Conservation (phyloP, 2,888 invertebrate genomes). For the Elgonia sp. region DNA sequence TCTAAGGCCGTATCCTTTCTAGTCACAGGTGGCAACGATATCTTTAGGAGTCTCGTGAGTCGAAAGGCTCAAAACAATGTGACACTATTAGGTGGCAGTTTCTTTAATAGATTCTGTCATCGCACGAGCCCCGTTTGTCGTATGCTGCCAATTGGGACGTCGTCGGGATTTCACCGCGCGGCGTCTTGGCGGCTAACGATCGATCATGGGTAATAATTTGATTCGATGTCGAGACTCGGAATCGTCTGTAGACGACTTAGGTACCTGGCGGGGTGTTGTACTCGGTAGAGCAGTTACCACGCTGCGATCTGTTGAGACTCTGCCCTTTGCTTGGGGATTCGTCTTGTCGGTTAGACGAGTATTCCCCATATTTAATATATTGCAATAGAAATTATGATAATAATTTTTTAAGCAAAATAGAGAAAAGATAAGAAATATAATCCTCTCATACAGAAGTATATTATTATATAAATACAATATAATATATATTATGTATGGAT, state of each 20-base stretch:
- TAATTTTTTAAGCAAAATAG: too few species aligned
- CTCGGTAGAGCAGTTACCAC: conserved; percentile 89
- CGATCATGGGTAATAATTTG: conserved; percentile 87
- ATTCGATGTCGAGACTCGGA: conserved; percentile 88
- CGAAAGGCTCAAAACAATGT: conserved; percentile 86
- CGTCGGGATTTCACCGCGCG: conserved; percentile 82
- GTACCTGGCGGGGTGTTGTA: conserved; percentile 89
- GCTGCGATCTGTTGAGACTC: conserved; percentile 90
- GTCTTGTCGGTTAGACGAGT: conserved; percentile 82
- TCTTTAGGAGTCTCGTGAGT: conserved; percentile 86
- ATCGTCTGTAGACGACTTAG: conserved; percentile 87
- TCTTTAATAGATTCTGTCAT: conserved; percentile 42
- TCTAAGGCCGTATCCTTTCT: conserved; percentile 90
- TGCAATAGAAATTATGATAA: too few species aligned
- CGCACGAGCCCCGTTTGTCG: conserved; percentile 82
- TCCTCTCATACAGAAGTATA: too few species aligned
- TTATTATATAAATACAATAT: too few species aligned
- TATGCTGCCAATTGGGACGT: conserved; percentile 78
- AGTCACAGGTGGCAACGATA: conserved; percentile 88
- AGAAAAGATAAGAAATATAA: too few species aligned
- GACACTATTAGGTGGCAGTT: conserved; percentile 59
- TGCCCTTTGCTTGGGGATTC: conserved; percentile 85
- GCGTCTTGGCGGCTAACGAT: conserved; percentile 83
- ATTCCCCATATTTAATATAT: too few species aligned
- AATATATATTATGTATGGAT: too few species aligned